Base-by-base conservation (phyloP, 2,797 vertebrate genomes). In the Mormyrus proboscirostris region DNA sequence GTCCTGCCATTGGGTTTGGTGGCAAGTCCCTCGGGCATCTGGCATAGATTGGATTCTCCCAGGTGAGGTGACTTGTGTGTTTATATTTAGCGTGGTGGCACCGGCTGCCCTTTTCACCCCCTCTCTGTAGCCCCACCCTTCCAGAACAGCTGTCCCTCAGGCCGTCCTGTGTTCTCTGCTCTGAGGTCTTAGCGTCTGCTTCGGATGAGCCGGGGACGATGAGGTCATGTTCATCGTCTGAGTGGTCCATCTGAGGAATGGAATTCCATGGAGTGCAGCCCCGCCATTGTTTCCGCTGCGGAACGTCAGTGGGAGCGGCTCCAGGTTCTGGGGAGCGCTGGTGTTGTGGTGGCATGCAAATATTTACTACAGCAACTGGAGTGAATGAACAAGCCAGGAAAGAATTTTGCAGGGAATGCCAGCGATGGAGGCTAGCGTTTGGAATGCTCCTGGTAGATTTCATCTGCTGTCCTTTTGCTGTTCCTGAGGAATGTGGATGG, bases 321-420 rank as follows among this genome's bases (percentile, higher is more conserved):
- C 92, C 92, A 91, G 89, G 91, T 90, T 91, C 89, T 73, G 7
- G 50, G 90, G 82, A 86, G 91, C 89, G 90, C 90, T 33, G 86
- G 89, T 62, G 89, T 76, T 19, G n/a, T 47, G 88, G 88, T 88
- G 1, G 22, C 91, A 88, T 50, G 41, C 65, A 91, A 90, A 92
- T 89, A 91, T 90, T 92, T 79, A 84, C 90, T 89, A 88, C 85
- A 88, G 88, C 91, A 73, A 85, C 89, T 88, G 49, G 93, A 91
- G 90, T 90, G 84, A 92, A 92, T 91, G 93, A 94, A 94, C 91
- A 94, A 88, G 59, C 59, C 86, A 53, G 91, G 93, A 95, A 94
- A 92, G 92, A 95, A 95, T 95, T 93, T 95, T 93, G 22, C 33
- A 41, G 51, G 19, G 51, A 57, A 87, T 41, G 86, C 16, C 86